Evolutionary conservation across 2,113 vertebrate genomes (phyloP), one percentile per base, ranked within the genome.

Genomic region (Oncorhynchus masou): DNA sequence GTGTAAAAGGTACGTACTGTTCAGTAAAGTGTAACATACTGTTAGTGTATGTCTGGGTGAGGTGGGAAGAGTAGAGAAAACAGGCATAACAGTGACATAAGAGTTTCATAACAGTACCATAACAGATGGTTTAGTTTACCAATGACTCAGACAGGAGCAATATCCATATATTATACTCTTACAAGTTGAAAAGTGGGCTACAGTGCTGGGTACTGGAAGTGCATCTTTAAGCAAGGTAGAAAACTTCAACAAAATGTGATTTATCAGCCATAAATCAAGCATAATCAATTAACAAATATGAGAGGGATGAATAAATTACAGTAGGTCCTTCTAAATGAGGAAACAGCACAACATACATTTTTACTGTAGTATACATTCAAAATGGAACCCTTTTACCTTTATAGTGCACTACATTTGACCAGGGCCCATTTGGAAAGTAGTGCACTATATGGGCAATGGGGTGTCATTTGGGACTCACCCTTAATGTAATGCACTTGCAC

Each of bases 31-130:
- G 49, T 51, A 51, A 3, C 15, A 15, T 51, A 51, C 39, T 39
- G 39, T 2, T 15, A 51, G 15, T 51, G 49, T 51, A 15, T 51
- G 97, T 99, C 98, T 99, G 91, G 22, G 77, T 45, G 24, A 87
- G 85, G 81, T 80, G 73, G 83, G 77, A 86, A 84, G 1, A 77
- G 22, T 20, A 13, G 15, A 51, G 49, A 51, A 51, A 31, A 60
- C 51, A 60, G 59, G 9, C 59, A 20, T 60, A 60, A 60, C 59
- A 60, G 19, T 60, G 59, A n/a, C 59, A n/a, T 62, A 62, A 62
- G 20, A 62, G 59, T 62, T n/a, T 7, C 19, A 62, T 9, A 62
- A 62, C 59, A 62, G 59, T 62, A 2, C 5, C n/a, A 62, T 62
- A 62, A 62, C 59, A 62, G 51, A 15, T 54, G 12, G 51, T 3